A percentile compares a stretch with the other conserved stretches of the same genome.
Conservation (phyloP, 1,140 invertebrate species). For the Copidosoma floridanum region DNA sequence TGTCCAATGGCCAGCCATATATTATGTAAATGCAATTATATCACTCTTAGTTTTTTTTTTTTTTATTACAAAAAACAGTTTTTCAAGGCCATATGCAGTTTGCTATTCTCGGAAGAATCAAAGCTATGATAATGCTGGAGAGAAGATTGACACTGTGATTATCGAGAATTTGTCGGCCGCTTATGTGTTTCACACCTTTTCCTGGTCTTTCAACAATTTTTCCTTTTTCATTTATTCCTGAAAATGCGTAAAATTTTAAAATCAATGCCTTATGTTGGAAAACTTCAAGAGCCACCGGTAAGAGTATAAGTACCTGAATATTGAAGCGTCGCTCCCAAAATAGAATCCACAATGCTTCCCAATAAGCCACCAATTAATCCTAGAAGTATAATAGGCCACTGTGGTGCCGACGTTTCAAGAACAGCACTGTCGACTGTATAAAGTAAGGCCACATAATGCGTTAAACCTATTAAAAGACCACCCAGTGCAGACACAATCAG, state of each 20-base stretch:
- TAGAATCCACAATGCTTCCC: conserved; percentile 80
- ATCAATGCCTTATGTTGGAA: neutral
- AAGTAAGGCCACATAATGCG: conserved; percentile 69
- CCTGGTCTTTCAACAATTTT: conserved; percentile 74
- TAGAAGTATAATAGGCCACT: conserved; percentile 78
- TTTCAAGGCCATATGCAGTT: conserved; percentile 64
- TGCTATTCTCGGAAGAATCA: conserved; percentile 72
- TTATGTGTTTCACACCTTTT: conserved; percentile 71
- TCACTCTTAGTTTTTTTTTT: conserved; percentile 2
- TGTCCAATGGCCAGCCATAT: too few species aligned
- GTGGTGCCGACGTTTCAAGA: conserved; percentile 66
- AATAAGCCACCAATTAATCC: conserved; percentile 72
- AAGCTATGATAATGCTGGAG: conserved; percentile 72
- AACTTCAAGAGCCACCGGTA: too few species aligned
- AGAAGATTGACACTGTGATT: conserved; percentile 90
- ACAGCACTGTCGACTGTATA: conserved; percentile 63
- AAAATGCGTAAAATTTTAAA: too few species aligned
- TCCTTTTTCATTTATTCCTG: conserved; percentile 70
- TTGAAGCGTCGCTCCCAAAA: conserved; percentile 81
- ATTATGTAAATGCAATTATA: conserved; percentile 18
- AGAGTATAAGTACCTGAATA: conserved; percentile 85
- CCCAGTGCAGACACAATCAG: conserved; percentile 72
- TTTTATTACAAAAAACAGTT: conserved; percentile 13
- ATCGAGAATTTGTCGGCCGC: conserved; percentile 76
- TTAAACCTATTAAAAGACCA: conserved; percentile 72